Base-by-base conservation (phyloP, 2,113 vertebrate species). In the Prunella himalayana region DNA sequence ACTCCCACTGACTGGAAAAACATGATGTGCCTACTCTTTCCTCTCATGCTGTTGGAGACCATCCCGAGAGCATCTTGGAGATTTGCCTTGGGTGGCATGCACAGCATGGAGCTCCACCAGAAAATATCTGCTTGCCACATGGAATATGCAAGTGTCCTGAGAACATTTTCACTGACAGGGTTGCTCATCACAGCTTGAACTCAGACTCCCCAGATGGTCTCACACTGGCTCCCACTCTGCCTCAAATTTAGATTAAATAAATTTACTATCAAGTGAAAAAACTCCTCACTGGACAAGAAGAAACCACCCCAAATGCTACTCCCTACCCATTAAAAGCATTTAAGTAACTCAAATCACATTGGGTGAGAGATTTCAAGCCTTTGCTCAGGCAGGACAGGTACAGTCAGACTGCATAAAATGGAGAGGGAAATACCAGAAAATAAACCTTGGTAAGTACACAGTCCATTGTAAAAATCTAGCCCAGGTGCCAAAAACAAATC, bases 401-500 rank as follows among this genome's bases (percentile, higher is more conserved):
- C 24, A 61, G 37, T 77, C 47, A 70, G 56, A 64, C 27, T 82
- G 44, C 33, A 88, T 77, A 68, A 90, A 91, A 68, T 35, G 16
- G 72, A 81, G 76, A 66, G 22, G 73, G 51, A 89, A 94, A 92
- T 35, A 88, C 39, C 71, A 86, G 41, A 71, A 81, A 90, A 95
- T 64, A 87, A 90, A 49, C 28, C 47, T 76, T 54, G 44, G 45
- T 65, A 80, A 88, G 63, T 42, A 80, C 28, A 72, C 9, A 77
- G 54, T 20, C 49, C 41, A 54, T 65, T 80, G 37, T 79, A 88
- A 95, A 94, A 95, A 53, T 49, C 57, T 25, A 88, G 28, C 39
- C 65, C 63, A 59, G 56, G 42, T 86, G 92, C 79, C 92, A 95
- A 80, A 88, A 95, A 13, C 28, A 85, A 95, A 95, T 92, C 90